A percentile compares a stretch with the other conserved stretches of the same genome.
Evolutionary conservation across 2,113 vertebrate species (phyloP).

Genomic region (human (Homo sapiens)): GRCh38 chr1:15478501-15479000

Average conservation of each 20-base stretch:
- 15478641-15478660: not conserved
- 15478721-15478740: not conserved
- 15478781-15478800: not conserved
- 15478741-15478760: not conserved
- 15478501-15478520: too few species aligned
- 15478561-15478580: not conserved
- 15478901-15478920: not conserved
- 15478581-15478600: not conserved
- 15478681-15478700: not conserved
- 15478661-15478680: not conserved
- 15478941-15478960: not conserved
- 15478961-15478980: not conserved
- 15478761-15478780: not conserved
- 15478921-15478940: not conserved
- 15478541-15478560: not conserved
- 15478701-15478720: not conserved
- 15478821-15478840: not conserved
- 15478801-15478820: not conserved
- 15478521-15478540: fast-evolving
- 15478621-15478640: not conserved
- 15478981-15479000: not conserved
- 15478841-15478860: not conserved
- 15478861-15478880: not conserved
- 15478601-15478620: not conserved
- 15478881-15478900: not conserved